These are phyloP conservation scores for Trachelus iudaicus DNA, from an alignment of 2,888 invertebrate species.

Conservation along the genomic window DNA sequence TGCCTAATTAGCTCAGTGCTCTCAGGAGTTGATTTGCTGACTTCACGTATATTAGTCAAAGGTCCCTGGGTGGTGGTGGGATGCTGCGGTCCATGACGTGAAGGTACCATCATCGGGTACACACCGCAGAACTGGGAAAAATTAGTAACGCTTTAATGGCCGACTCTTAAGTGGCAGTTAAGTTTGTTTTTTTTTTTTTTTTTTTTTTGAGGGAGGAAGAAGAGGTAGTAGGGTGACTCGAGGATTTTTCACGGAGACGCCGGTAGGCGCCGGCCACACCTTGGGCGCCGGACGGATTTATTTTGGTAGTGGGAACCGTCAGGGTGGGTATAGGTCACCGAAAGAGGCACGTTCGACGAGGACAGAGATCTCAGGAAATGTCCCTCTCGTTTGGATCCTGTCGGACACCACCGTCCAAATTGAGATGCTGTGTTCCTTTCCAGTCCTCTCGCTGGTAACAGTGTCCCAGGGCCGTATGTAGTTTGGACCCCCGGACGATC, in stretches of 20 bases:
- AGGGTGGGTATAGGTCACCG: background rate
- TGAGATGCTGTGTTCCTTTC: background rate
- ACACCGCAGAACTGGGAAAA: conserved; percentile 29
- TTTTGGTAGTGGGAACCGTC: background rate
- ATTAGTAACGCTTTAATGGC: conserved; percentile 49
- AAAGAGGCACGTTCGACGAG: background rate
- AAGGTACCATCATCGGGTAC: background rate
- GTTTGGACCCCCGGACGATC: background rate
- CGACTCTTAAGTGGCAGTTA: conserved; percentile 50
- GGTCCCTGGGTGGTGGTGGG: background rate
- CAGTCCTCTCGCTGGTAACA: background rate
- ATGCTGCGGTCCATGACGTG: background rate
- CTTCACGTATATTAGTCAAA: background rate
- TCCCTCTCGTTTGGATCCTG: conserved; percentile 8
- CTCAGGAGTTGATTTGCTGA: background rate
- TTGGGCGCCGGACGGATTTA: conserved; percentile 50
- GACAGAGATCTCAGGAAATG: conserved; percentile 1
- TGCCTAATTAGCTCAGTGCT: background rate
- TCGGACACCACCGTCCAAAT: background rate
- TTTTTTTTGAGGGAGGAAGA: conserved; percentile 16
- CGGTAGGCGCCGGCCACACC: conserved; percentile 51
- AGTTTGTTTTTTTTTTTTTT: conserved; percentile 44
- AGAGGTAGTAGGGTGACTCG: conserved; percentile 33
- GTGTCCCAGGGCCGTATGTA: background rate
- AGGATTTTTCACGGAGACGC: conserved; percentile 35